Evolutionary conservation across 1,140 invertebrate genomes (phyloP).

Genomic region (Sinonovacula constricta): DNA sequence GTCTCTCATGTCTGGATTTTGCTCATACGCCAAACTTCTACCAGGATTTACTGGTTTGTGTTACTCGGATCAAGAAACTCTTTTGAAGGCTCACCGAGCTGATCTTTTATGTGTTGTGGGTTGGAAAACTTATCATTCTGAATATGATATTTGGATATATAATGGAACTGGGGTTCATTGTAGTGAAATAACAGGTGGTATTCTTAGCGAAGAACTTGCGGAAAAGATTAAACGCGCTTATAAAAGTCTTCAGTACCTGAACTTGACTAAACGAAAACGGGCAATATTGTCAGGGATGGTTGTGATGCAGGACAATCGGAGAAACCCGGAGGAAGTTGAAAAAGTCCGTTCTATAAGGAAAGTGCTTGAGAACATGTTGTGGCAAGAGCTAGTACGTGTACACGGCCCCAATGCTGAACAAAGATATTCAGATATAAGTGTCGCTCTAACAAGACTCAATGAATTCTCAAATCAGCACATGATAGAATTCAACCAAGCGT

Average conservation of each 20-base stretch:
- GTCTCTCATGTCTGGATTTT: constrained; percentile 23
- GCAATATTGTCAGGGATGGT: constrained; percentile 9
- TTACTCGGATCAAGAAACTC: constrained; percentile 23
- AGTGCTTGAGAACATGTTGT: background rate
- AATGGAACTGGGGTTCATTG: constrained; percentile 29
- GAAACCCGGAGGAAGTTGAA: constrained; percentile 11
- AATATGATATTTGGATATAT: background rate
- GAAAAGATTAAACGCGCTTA: background rate
- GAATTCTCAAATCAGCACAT: constrained; percentile 19
- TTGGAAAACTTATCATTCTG: constrained; percentile 13
- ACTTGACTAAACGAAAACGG: constrained; percentile 22
- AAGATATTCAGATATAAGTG: constrained; percentile 23
- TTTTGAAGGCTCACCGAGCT: constrained; percentile 32
- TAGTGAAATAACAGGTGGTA: constrained; percentile 23
- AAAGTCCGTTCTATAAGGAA: constrained; percentile 12
- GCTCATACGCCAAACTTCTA: constrained; percentile 32
- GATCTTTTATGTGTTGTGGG: constrained; percentile 30
- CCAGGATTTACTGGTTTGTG: constrained; percentile 39
- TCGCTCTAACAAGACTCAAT: constrained; percentile 7
- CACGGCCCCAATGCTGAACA: background rate
- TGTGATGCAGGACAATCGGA: constrained; percentile 28
- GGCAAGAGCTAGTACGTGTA: background rate
- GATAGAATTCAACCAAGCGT: constrained; percentile 26
- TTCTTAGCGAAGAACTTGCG: background rate
- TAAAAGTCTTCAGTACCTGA: constrained; percentile 6